phyloP scores from a whole-genome alignment of 2,113 vertebrate species.

The Nanger granti region DNA sequence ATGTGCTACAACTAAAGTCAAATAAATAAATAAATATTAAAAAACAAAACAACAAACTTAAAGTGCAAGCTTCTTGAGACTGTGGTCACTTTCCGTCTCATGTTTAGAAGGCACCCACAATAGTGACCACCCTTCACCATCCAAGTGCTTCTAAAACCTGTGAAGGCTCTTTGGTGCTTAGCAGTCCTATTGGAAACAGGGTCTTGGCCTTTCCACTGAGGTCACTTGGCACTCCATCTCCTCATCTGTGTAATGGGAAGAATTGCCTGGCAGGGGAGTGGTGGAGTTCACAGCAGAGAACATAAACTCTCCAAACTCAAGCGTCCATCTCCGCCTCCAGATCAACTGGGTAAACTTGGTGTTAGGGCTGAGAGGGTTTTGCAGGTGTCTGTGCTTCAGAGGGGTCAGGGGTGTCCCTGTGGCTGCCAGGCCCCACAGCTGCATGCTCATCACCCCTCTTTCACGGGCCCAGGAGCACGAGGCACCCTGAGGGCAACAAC shows the following conservation, averaged over 20 bases:
- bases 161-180: background rate
- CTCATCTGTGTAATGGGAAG: background rate
- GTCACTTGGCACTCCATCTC: background rate
- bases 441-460: background rate
- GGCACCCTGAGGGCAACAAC: background rate
- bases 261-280: background rate
- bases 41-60: background rate
- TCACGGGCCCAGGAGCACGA: background rate
- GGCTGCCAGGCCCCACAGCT: background rate
- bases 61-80: background rate
- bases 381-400: background rate
- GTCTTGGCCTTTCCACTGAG: background rate
- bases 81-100: background rate
- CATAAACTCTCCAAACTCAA: background rate
- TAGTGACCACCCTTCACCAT: background rate
- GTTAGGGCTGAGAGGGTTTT: background rate
- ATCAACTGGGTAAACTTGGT: background rate
- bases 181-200: accelerated
- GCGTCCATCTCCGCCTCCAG: background rate
- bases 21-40: background rate
- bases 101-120: background rate
- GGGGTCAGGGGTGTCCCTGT: background rate
- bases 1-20: background rate
- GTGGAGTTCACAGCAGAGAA: background rate
- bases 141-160: background rate